Percentiles rank a stretch among this genome's conserved stretches.
Conservation (phyloP, 2,888 invertebrate genomes). For the Timema cristinae region DNA sequence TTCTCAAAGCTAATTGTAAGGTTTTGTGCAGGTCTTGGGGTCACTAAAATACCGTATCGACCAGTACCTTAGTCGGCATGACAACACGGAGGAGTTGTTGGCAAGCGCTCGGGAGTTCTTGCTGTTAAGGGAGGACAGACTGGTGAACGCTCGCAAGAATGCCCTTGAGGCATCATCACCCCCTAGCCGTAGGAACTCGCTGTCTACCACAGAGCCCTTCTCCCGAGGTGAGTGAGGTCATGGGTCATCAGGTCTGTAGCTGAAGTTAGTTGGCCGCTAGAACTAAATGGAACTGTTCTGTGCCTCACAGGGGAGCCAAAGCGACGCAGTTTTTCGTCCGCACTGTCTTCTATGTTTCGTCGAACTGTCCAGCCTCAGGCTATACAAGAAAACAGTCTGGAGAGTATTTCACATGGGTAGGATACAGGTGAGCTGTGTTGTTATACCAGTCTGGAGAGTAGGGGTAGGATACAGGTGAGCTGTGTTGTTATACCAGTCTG, state of each 20-base stretch:
- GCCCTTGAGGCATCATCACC: constrained; percentile 45
- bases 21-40: constrained; percentile 59
- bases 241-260: background rate
- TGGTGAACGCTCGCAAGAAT: constrained; percentile 65
- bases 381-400: constrained; percentile 35
- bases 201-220: constrained; percentile 40
- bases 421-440: constrained; percentile 34
- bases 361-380: constrained; percentile 44
- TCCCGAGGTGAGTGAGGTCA: constrained; percentile 40
- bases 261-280: too few species aligned
- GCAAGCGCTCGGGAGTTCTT: constrained; percentile 75
- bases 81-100: constrained; percentile 55
- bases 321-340: constrained; percentile 69
- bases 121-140: constrained; percentile 71
- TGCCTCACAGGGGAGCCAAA: constrained; percentile 56
- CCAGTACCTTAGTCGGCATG: constrained; percentile 62
- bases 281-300: too few species aligned
- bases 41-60: constrained; percentile 84
- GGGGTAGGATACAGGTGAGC: too few species aligned
- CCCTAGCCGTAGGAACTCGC: constrained; percentile 33
- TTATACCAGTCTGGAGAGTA: background rate
- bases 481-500: too few species aligned
- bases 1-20: too few species aligned
- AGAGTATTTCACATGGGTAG: constrained; percentile 36
- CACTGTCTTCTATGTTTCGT: constrained; percentile 71